Evolutionary conservation across 2,888 invertebrate species (phyloP), one percentile per base, ranked within the genome.

Genomic region (Hemithea aestivaria): DNA sequence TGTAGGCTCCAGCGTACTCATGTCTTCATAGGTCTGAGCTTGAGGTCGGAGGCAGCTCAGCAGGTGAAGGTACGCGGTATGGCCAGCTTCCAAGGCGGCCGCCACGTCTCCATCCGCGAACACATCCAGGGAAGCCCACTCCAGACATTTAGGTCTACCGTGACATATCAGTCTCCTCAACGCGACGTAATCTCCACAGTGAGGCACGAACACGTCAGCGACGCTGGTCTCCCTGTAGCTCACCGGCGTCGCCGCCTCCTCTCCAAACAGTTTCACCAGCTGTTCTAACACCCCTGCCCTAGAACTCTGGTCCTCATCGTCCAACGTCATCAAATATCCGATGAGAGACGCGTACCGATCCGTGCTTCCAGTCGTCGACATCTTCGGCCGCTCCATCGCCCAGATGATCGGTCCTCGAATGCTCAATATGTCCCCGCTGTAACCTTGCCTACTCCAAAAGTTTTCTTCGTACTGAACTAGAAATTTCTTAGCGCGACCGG

Each of bases 341-440:
- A 77, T 58, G 23, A 87, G 48, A 6, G 66, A 58, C 0, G 73
- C 52, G 30, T 68, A 73, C 8, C 59, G 62, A 7, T 75, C 69
- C 1, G 48, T 27, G 30, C 71, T 72, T 1, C 76, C 77, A 1
- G 73, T 73, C 1, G 59, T 60, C 1, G 81, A 77, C 39, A 78
- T 21, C 27, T 44, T 65, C 0, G 85, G 87, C 5, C 62, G 67
- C 40, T 83, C 76, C 59, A 78, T 85, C 0, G 85, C 84, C 87
- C 87, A 87, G n/a, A 84, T 57, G 1, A 87, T 80, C 0, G 87
- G 85, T 3, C 87, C 87, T 27, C 66, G 67, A 25, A 82, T 56
- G 48, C 87, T 87, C 1, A 87, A 61, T 36, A 87, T 83, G 31
- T 87, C 85, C 1, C 87, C 87, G 41, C 81, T 87, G 32, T 68